These are phyloP conservation scores for Aspidapion aeneum DNA, from an alignment of 2,888 invertebrate genomes.

Conservation along the genomic window DNA sequence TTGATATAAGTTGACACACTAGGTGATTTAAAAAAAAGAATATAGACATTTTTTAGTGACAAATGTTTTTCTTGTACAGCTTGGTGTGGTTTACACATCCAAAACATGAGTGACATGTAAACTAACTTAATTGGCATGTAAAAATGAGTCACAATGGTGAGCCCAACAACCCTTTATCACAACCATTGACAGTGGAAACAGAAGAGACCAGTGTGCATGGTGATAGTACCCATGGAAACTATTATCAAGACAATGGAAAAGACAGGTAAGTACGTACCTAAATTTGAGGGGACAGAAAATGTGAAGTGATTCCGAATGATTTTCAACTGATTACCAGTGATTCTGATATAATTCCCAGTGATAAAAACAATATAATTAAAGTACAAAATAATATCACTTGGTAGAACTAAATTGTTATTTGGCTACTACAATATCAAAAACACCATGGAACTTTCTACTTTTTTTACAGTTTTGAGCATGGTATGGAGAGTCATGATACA, in stretches of 20 bases:
- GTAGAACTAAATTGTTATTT: too few relatives aligned
- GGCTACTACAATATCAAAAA: too few relatives aligned
- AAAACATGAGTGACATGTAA: too few relatives aligned
- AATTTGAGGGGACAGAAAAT: too few relatives aligned
- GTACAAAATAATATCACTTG: too few relatives aligned
- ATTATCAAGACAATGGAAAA: constrained; percentile 42
- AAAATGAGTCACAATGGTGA: constrained; percentile 47
- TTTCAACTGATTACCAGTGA: too few relatives aligned
- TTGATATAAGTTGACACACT: background rate
- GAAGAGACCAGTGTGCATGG: constrained; percentile 38
- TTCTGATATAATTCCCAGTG: too few relatives aligned
- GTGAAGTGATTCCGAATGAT: too few relatives aligned
- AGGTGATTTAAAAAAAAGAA: background rate
- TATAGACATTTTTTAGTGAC: background rate
- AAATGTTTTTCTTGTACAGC: background rate
- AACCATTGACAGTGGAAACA: constrained; percentile 46
- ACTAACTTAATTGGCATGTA: background rate
- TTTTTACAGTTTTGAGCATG: constrained; percentile 41
- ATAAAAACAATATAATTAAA: too few relatives aligned
- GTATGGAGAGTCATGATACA: constrained; percentile 48
- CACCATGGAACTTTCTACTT: too few relatives aligned
- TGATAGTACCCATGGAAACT: constrained; percentile 29
- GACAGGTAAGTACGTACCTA: too few relatives aligned
- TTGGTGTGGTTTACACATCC: background rate
- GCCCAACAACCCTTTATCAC: constrained; percentile 45